Percentiles rank a stretch among this genome's conserved stretches.
These are phyloP conservation scores for Colletes latitarsis DNA, from an alignment of 1,140 invertebrate genomes.

Conservation along the genomic window DNA sequence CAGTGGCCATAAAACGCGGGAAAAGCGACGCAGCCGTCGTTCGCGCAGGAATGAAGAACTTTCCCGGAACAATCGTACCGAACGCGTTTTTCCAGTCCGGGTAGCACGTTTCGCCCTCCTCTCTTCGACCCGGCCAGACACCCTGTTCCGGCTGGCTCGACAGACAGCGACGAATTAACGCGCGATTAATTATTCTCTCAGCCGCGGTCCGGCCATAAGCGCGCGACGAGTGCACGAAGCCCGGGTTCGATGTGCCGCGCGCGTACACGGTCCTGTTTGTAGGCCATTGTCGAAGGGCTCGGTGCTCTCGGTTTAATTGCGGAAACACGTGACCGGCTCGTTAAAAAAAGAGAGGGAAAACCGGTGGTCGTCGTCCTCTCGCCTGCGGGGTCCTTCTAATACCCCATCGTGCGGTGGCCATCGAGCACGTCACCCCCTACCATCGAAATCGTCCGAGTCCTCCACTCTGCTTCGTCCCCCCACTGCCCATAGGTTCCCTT, in stretches of 20 bases:
- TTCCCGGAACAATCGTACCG: slow-evolving; percentile 5
- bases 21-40: not conserved
- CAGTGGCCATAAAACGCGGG: not conserved
- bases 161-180: slow-evolving; percentile 51
- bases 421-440: not conserved
- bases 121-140: not conserved
- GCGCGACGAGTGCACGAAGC: not conserved
- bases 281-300: slow-evolving; percentile 57
- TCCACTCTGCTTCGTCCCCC: slow-evolving; percentile 19
- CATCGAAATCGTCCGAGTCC: not conserved
- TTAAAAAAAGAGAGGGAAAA: slow-evolving; percentile 55
- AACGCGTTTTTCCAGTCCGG: slow-evolving; percentile 5
- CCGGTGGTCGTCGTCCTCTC: not conserved
- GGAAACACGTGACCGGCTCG: slow-evolving; percentile 63
- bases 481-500: not conserved
- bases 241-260: too few relatives aligned
- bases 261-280: slow-evolving; percentile 22
- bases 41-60: not conserved
- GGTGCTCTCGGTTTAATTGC: slow-evolving; percentile 64
- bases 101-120: not conserved
- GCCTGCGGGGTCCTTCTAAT: slow-evolving; percentile 2
- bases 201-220: slow-evolving; percentile 15
- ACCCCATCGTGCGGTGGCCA: not conserved
- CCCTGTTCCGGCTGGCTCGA: not conserved
- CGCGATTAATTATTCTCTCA: slow-evolving; percentile 54